Base-by-base conservation (phyloP, 2,113 vertebrate genomes). In the Spea multiplicata region DNA sequence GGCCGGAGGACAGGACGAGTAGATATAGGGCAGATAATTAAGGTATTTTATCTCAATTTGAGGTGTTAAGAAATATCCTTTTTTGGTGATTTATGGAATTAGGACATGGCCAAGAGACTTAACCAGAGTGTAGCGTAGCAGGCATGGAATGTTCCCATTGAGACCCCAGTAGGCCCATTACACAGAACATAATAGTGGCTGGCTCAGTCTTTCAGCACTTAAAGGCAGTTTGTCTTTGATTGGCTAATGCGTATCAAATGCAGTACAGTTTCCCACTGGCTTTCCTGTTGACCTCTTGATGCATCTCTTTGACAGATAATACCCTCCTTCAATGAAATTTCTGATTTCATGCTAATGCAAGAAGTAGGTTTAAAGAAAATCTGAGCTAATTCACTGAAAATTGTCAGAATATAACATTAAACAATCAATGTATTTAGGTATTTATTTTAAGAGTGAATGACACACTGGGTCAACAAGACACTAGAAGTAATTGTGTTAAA, bases 1-100 rank as follows among this genome's bases (percentile, higher is more conserved):
- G 75, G 88, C 85, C 84, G 45, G 79, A 84, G 88, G 87, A 86
- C 30, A 50, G 88, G 91, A 88, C 90, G 85, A 88, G 86, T 82
- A 88, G 81, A 86, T 88, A 88, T 90, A 86, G 84, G 89, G 87
- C 87, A 91, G 91, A 90, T 91, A 91, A 89, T 52, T 83, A 87
- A 90, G 86, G 90, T 81, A 80, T 90, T 93, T 94, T 90, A 89
- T 95, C 93, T 95, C 91, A 89, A 95, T 94, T 90, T 90, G 88
- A 90, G 89, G 89, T 91, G 91, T 88, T 92, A 83, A 91, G 91
- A 90, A 90, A 90, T 87, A 88, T 93, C 91, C 92, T 88, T 90
- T 88, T 86, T 69, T 75, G 71, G 85, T 93, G 93, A 94, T 93
- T 92, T 93, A 93, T 87, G 88, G 88, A 17, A 68, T 52, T 44